Evolutionary conservation across 2,888 invertebrate species (phyloP), one percentile per base, ranked within the genome.

Genomic region (Podabrus alpinus): DNA sequence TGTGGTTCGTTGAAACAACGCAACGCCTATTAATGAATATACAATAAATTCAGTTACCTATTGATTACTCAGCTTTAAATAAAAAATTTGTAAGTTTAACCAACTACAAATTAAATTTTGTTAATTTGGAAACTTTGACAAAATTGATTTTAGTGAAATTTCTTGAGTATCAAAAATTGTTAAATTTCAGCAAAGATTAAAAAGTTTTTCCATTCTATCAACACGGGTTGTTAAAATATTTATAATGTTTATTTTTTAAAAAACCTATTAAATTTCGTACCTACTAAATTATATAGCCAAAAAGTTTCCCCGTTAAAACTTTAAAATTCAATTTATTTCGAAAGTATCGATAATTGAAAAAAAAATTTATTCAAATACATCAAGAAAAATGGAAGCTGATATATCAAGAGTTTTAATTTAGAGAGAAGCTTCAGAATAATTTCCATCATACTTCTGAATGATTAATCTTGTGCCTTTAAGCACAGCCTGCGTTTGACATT

Each of bases 381-480:
- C 69, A 72, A 74, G 74, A 74, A 77, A 77, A 70, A 75, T 72
- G 66, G 71, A 64, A 59, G 75, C 69, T 69, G 71, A 73, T 73
- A 74, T 72, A 75, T 75, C 72, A 72, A 74, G 70, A 69, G 67
- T 75, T 77, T 77, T 77, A 77, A 75, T 77, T 75, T 77, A 16
- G 74, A 75, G 72, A 68, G 71, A 60, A 64, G 68, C 69, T 25
- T 66, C 68, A 64, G 68, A 73, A 77, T 75, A 73, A 77, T 75
- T 77, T 75, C 59, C 72, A 61, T 69, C 75, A 71, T 73, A 72
- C 73, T 75, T 75, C 70, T 69, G 62, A 72, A 74, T 74, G 75
- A 77, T 77, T 77, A 77, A 77, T 75, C 75, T 74, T 68, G 17
- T 72, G 72, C 69, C 61, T 71, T 77, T 71, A 72, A 70, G 75